Base-by-base conservation (phyloP, 2,888 invertebrate genomes). In the Acleris literana region DNA sequence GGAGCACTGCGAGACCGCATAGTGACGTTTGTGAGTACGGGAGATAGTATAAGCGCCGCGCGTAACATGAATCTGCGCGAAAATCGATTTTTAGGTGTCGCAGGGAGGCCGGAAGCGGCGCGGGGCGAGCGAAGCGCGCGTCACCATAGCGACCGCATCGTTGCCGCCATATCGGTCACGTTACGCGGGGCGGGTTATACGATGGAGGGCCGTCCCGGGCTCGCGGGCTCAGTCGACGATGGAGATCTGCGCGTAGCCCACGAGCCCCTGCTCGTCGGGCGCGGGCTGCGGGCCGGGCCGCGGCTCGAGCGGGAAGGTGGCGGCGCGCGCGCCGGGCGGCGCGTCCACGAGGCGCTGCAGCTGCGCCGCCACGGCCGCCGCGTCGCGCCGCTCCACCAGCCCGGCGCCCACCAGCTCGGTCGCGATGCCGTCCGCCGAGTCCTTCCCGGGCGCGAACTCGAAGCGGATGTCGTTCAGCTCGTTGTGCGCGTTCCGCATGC, bases 401-500 rank as follows among this genome's bases (percentile, higher is more conserved):
- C 98, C 98, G 57, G 99, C 99, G 72, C 98, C 98, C 54, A 99
- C 99, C 76, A 99, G 93, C 92, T 99, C 99, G n/a, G 97, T 95
- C 17, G 99, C 98, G 76, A 99, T 99, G 63, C 99, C 99, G 86
- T 99, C 99, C 0, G 99, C 95, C 0, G 97, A 96, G 85, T 97
- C 97, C 86, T 97, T 96, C 52, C 98, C 98, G 48, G 97, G 95
- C 53, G 98, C 96, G 91, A 98, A 99, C 91, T 99, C 99, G 91
- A 99, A 99, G 78, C 99, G 95, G 81, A 99, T 99, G 87, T 99
- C 99, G 90, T 99, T 99, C 72, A 99, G 93, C 89, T 99, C 99
- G 71, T 97, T 94, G 76, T 96, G 96, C 64, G 96, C 94, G 93
- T 99, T 99, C 75, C 97, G 95, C 95, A 98, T 97, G 86, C 98